Evolutionary conservation across 2,113 vertebrate genomes (phyloP), one percentile per base, ranked within the genome.

Genomic region (Gymnobelideus leadbeateri): DNA sequence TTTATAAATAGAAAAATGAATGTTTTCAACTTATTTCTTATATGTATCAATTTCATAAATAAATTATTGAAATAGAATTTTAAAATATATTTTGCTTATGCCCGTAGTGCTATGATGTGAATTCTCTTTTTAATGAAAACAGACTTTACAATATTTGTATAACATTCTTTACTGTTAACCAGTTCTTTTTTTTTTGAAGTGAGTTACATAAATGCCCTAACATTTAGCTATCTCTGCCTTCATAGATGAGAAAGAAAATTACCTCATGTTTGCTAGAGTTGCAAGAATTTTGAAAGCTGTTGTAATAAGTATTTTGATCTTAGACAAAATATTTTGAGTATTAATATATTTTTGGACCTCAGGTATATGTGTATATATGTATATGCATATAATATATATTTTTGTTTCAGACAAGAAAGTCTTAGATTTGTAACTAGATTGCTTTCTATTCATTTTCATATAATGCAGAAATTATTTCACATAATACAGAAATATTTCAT

Each of bases 241-340:
- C 92, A 95, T 95, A 53, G 21, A 95, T 94, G 50, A 91, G 97
- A 93, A 97, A 93, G 51, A 96, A 57, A 96, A 94, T 95, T 98
- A 97, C 95, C 51, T 77, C 92, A 68, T 93, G 96, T 96, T 91
- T 94, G 93, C 94, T 98, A 68, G 61, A 96, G 93, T 96, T 97
- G 84, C 96, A 95, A 97, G 16, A 5, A 25, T 97, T 97, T 97
- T 96, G 91, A 96, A 97, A 98, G 98, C 53, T 97, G 98, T 96
- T 96, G 31, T 43, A 43, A 43, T 43, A 96, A 95, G 43, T 98
- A 97, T 98, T 98, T 98, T 98, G 93, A 94, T 94, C 92, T 91
- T 97, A 94, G 57, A 94, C 97, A 95, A 98, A 89, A 97, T 90
- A 97, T 96, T 95, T 98, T 98, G 95, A 94, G n/a, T 93, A 92